These are phyloP conservation scores for Oncorhynchus masou DNA, from an alignment of 2,113 vertebrate genomes.

Conservation along the genomic window DNA sequence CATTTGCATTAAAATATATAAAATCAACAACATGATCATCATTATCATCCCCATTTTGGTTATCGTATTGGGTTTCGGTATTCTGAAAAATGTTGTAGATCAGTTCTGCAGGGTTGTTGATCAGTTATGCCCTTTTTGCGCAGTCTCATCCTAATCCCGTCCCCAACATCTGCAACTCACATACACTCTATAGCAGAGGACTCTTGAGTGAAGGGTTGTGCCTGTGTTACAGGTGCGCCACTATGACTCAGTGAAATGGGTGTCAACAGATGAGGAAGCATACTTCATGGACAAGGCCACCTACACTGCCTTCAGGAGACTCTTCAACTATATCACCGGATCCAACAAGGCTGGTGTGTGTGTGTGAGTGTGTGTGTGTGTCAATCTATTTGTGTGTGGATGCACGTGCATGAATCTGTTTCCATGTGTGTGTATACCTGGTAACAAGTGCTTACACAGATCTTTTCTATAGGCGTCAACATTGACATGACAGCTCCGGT, in stretches of 20 bases:
- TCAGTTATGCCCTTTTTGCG: no score
- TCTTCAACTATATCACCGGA: conserved; percentile 71
- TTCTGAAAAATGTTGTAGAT: no score
- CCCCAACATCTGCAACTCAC: no score
- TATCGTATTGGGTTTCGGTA: no score
- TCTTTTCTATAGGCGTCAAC: conserved; percentile 42
- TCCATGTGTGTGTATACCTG: not conserved
- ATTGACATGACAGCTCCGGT: conserved; percentile 73
- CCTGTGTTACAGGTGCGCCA: conserved; percentile 61
- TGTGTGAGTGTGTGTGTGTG: no score
- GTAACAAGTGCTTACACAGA: not conserved
- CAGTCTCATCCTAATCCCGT: not conserved
- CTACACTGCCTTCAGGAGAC: conserved; percentile 46
- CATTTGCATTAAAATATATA: no score
- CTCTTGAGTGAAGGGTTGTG: not conserved
- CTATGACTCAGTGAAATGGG: conserved; percentile 66
- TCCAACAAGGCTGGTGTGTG: conserved; percentile 56
- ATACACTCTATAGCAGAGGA: not conserved
- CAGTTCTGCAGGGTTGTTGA: no score
- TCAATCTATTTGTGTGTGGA: not conserved
- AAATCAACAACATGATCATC: no score
- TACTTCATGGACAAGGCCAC: conserved; percentile 44
- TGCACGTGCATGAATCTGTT: not conserved
- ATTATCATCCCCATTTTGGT: no score
- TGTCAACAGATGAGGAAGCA: conserved; percentile 43